Evolutionary conservation across 2,888 invertebrate genomes (phyloP).

Genomic region (Nymphalis polychloros): DNA sequence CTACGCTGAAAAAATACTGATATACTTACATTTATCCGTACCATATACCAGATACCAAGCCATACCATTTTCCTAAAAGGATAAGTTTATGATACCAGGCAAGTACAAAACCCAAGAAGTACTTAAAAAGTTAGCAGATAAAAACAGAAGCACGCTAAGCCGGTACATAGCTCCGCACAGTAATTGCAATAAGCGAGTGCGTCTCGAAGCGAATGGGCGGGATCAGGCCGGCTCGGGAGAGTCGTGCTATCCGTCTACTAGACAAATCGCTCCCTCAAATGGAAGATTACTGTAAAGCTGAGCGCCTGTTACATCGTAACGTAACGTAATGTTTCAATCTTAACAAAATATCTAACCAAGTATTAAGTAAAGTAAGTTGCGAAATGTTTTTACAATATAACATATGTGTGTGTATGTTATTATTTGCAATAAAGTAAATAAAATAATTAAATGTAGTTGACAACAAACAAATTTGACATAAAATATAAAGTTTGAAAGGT

Average conservation of each 20-base stretch:
- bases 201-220: constrained; percentile 42
- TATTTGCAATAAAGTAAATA: too few species aligned
- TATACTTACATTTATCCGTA: too few species aligned
- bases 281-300: constrained; percentile 65
- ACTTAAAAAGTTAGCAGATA: constrained; percentile 21
- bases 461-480: too few species aligned
- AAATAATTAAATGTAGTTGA: too few species aligned
- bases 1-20: too few species aligned
- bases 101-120: constrained; percentile 5
- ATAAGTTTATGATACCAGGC: background rate
- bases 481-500: too few species aligned
- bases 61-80: background rate
- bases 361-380: too few species aligned
- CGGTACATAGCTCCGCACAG: constrained; percentile 23
- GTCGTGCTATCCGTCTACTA: constrained; percentile 62
- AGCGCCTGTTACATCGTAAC: constrained; percentile 37
- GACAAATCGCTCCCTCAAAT: constrained; percentile 76
- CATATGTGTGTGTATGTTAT: too few species aligned
- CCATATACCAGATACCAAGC: too few species aligned
- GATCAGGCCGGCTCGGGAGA: constrained; percentile 45
- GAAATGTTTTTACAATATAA: too few species aligned
- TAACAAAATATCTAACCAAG: too few species aligned
- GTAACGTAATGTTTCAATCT: constrained; percentile 11
- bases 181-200: constrained; percentile 42
- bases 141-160: constrained; percentile 27